Percentiles rank a stretch among this genome's conserved stretches.
Conservation (phyloP, 2,888 invertebrate genomes). For the Frankliniella intonsa region DNA sequence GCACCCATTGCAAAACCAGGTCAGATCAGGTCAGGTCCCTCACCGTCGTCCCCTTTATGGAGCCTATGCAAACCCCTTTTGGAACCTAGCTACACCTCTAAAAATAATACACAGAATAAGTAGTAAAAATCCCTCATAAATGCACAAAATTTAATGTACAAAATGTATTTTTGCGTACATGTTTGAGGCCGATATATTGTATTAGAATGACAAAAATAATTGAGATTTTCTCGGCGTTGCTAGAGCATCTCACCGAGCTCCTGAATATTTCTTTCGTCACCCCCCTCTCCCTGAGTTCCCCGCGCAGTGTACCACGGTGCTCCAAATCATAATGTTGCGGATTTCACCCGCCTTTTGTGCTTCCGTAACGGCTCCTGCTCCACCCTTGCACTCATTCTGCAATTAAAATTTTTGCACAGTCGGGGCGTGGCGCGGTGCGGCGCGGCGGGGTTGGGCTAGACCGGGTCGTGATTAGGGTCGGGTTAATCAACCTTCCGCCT, state of each 20-base stretch:
- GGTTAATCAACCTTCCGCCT: constrained; percentile 1
- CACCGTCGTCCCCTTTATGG: not conserved
- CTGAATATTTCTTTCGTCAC: not conserved
- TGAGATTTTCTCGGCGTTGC: not conserved
- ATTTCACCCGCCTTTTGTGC: constrained; percentile 12
- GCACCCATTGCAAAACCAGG: constrained; percentile 18
- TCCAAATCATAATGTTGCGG: constrained; percentile 26
- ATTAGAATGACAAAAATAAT: too few species aligned
- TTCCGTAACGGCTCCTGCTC: not conserved
- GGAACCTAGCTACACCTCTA: not conserved
- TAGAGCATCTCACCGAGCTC: not conserved
- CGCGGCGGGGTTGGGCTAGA: not conserved
- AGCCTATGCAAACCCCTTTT: not conserved
- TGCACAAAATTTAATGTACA: not conserved
- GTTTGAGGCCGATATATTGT: too few species aligned
- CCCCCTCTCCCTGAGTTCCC: not conserved
- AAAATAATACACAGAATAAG: not conserved
- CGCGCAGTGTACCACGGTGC: not conserved
- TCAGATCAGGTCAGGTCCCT: not conserved
- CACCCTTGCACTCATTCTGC: constrained; percentile 26
- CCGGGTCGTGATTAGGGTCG: not conserved
- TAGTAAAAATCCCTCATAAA: too few species aligned
- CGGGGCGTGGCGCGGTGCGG: not conserved
- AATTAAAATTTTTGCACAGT: constrained; percentile 19
- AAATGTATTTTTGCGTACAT: not conserved